Conservation (phyloP, 2,113 vertebrate species). For the Pteruthius melanotis region DNA sequence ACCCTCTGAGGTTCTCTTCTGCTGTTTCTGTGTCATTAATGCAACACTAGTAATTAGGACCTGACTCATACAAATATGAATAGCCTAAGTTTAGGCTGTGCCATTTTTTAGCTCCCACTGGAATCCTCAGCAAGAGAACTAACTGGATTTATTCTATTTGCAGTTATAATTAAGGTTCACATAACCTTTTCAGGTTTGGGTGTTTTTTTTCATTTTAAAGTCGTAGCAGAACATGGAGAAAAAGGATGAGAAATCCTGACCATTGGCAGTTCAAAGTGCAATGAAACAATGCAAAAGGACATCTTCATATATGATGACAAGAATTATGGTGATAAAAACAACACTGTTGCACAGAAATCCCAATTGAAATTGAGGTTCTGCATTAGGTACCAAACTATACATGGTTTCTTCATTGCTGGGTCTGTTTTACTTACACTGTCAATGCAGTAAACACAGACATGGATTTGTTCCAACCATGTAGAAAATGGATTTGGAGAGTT, state of each 20-base stretch:
- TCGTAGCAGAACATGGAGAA: rapidly evolving
- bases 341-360: background rate
- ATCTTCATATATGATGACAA: background rate
- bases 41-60: background rate
- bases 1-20: background rate
- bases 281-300: background rate
- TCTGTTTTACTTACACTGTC: background rate
- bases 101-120: background rate
- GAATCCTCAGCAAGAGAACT: background rate
- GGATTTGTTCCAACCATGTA: background rate
- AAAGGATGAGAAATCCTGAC: background rate
- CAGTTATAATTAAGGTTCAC: conserved; percentile 13
- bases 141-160: conserved; percentile 30
- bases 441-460: background rate
- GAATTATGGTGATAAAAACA: background rate
- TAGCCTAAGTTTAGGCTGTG: background rate
- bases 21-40: background rate
- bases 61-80: conserved; percentile 3
- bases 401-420: background rate
- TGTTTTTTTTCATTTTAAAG: background rate
- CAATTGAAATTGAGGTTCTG: background rate
- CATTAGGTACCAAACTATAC: background rate
- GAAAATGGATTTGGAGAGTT: background rate
- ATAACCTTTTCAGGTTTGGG: background rate
- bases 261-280: background rate